Evolutionary conservation across 2,113 vertebrate genomes (phyloP).

Genomic region (Malurus cyaneus): DNA sequence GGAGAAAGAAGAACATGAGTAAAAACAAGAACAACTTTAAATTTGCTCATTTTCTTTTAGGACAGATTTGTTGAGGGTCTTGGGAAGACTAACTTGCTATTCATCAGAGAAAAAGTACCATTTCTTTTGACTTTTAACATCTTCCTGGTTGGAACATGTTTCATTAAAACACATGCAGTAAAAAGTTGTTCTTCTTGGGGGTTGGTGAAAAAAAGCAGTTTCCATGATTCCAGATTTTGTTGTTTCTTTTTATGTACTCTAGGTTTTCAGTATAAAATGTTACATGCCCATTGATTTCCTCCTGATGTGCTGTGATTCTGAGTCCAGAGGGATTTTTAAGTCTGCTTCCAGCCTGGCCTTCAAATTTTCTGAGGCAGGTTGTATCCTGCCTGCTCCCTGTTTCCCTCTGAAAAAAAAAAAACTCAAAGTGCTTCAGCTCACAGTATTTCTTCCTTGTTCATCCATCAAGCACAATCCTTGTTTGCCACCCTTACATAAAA

Average conservation of each 20-base stretch:
- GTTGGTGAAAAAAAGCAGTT: background rate
- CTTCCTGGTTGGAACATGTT: background rate
- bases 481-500: background rate
- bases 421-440: background rate
- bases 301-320: background rate
- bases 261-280: background rate
- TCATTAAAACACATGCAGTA: background rate
- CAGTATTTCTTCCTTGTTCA: background rate
- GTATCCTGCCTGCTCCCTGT: background rate
- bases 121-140: background rate
- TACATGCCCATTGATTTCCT: background rate
- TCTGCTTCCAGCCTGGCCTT: background rate
- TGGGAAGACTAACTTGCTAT: background rate
- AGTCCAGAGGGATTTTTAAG: background rate
- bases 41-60: background rate
- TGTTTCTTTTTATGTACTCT: background rate
- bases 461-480: background rate
- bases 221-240: background rate
- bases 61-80: background rate
- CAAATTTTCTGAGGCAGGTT: background rate
- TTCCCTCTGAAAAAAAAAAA: background rate
- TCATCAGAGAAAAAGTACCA: background rate
- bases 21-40: background rate
- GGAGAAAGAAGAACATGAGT: background rate
- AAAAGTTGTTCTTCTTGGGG: background rate